phyloP scores from a whole-genome alignment of 2,888 invertebrate species.

The Hemistola chrysoprasaria region DNA sequence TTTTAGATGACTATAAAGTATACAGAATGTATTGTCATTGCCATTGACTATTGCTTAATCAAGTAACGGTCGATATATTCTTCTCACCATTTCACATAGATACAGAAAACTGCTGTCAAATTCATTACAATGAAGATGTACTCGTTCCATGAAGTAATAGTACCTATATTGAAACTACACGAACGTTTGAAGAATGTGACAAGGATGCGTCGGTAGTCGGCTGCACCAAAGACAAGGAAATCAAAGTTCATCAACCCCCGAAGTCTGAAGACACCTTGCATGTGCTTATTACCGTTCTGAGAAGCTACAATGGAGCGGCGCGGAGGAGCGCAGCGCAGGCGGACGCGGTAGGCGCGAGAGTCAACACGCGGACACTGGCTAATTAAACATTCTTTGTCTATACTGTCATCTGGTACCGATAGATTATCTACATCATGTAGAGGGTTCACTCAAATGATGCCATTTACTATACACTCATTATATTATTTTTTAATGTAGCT shows the following conservation, averaged over 20 bases:
- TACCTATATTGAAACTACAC: too few species aligned
- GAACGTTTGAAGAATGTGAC: too few species aligned
- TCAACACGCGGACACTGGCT: conserved; percentile 52
- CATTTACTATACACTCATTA: too few species aligned
- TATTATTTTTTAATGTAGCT: too few species aligned
- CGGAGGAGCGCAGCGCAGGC: conserved; percentile 3
- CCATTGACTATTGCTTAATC: conserved; percentile 16
- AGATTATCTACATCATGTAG: conserved; percentile 36
- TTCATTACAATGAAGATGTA: too few species aligned
- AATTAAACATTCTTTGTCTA: conserved; percentile 71
- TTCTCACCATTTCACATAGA: too few species aligned
- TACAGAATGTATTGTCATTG: conserved; percentile 3
- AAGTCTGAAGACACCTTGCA: conserved; percentile 20
- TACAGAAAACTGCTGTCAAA: too few species aligned
- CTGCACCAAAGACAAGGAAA: conserved; percentile 10
- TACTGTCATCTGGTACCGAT: conserved; percentile 46
- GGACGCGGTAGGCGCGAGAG: conserved; percentile 50
- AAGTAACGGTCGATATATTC: background rate
- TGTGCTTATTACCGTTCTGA: conserved; percentile 24
- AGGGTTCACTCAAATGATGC: conserved; percentile 3
- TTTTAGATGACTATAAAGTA: conserved; percentile 16
- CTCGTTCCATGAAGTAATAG: too few species aligned
- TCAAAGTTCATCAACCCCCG: conserved; percentile 18
- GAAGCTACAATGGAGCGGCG: conserved; percentile 9
- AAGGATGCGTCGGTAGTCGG: conserved; percentile 1